Evolutionary conservation across 1,140 invertebrate genomes (phyloP), one percentile per base, ranked within the genome.

Genomic region (Ceratosolen fusciceps): DNA sequence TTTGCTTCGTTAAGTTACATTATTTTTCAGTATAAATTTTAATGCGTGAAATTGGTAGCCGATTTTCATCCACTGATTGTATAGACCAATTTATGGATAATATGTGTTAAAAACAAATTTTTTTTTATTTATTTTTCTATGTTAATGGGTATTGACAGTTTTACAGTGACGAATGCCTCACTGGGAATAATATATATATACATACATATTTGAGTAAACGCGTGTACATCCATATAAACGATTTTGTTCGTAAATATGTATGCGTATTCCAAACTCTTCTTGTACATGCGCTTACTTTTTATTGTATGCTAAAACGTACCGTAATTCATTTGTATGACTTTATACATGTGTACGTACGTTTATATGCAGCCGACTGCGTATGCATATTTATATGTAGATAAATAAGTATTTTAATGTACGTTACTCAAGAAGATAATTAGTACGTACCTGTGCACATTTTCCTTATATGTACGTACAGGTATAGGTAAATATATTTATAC

Each of bases 1-100:
- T 75, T 68, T 80, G 21, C 68, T 47, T 24, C n/a, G 14, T 60
- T 60, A 34, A 2, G 9, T 34, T n/a, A 49, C 29, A 62, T 9
- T 10, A 19, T 73, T 43, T 19, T 49, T 8, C 37, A 14, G 21
- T 9, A 60, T 4, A 72, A 39, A 73, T 65, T 79, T 31, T 24
- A 14, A 26, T 39, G 21, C 24, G n/a, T 26, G 29, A 75, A 67
- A 52, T 74, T 31, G 9, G 34, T 74, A 60, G 8, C 26, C n/a
- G 21, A 43, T 62, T 21, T n/a, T 49, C 21, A 60, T n/a, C 39
- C 34, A 74, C 19, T 43, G 19, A 26, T 60, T 16, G 2, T 8
- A 39, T 60, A 26, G 54, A 26, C 54, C 26, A 58, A 29, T 60
- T 74, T 37, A 10, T 56, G 26, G 24, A 1, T 43, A 52, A 43